Evolutionary conservation across 2,113 vertebrate genomes (phyloP).

Genomic region (Mustelus asterias): DNA sequence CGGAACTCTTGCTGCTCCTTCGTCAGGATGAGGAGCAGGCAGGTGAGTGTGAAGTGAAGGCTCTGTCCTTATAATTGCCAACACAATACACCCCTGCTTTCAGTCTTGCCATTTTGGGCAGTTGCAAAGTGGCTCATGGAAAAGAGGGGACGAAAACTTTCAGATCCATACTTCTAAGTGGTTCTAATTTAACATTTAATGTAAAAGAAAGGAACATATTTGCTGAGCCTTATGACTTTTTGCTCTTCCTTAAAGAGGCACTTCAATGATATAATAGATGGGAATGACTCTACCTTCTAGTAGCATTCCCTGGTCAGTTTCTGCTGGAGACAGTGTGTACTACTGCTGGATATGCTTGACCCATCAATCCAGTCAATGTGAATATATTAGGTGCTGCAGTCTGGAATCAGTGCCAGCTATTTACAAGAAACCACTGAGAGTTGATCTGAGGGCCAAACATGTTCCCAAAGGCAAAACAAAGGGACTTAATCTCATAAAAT

Average conservation of each 20-base stretch:
- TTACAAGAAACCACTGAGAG: neutral
- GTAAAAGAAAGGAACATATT: neutral
- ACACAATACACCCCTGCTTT: neutral
- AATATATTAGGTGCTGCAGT: neutral
- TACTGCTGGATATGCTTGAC: neutral
- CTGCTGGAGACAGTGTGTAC: neutral
- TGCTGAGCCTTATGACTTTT: neutral
- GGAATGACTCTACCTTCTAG: neutral
- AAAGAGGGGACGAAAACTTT: neutral
- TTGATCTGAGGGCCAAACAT: neutral
- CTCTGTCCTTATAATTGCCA: too few relatives aligned
- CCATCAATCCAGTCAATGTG: neutral
- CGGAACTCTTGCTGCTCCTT: too few relatives aligned
- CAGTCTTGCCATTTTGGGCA: neutral
- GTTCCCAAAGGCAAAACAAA: neutral
- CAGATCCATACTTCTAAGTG: neutral
- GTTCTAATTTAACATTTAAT: neutral
- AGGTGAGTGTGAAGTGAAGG: neutral
- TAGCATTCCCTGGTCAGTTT: neutral
- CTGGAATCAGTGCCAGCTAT: neutral
- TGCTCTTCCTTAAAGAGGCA: neutral
- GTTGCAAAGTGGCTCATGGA: neutral
- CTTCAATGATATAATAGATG: neutral
- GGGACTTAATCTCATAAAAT: neutral
- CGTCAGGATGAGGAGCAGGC: too few relatives aligned